Evolutionary conservation across 2,888 invertebrate species (phyloP).

Genomic region (Drosophila macrospina): DNA sequence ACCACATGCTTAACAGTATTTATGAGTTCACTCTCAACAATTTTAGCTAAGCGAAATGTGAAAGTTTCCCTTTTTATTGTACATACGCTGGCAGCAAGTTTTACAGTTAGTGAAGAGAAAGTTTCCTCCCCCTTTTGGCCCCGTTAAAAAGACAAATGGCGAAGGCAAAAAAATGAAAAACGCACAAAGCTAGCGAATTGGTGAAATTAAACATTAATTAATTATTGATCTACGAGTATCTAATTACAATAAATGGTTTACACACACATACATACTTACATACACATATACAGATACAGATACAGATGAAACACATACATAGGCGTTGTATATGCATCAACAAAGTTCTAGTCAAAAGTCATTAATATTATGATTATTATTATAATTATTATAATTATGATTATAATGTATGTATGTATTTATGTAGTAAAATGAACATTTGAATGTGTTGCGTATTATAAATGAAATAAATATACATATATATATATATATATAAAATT

Average conservation of each 20-base stretch:
- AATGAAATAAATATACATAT: slow-evolving; percentile 49
- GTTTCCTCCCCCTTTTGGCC: slow-evolving; percentile 4
- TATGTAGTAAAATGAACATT: slow-evolving; percentile 74
- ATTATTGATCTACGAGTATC: slow-evolving; percentile 36
- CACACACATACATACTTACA: slow-evolving; percentile 26
- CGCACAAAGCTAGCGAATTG: slow-evolving; percentile 80
- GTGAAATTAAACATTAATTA: slow-evolving; percentile 67
- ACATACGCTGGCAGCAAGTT: slow-evolving; percentile 52
- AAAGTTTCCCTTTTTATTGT: slow-evolving; percentile 39
- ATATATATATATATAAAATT: slow-evolving; percentile 51
- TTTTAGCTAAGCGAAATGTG: slow-evolving; percentile 35
- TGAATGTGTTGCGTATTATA: slow-evolving; percentile 76
- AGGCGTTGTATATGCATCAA: slow-evolving; percentile 25
- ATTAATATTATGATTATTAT: slow-evolving; percentile 61
- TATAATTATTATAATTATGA: slow-evolving; percentile 59
- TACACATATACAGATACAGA: slow-evolving; percentile 13
- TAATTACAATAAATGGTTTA: slow-evolving; percentile 23
- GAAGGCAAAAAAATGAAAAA: slow-evolving; percentile 37
- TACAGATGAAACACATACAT: slow-evolving; percentile 18
- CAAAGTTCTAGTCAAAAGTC: slow-evolving; percentile 38
- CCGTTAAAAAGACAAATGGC: slow-evolving; percentile 22
- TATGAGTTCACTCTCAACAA: slow-evolving; percentile 27
- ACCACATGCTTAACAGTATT: slow-evolving; percentile 33
- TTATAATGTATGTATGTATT: slow-evolving; percentile 74
- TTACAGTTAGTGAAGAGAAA: slow-evolving; percentile 22